Percentiles rank a stretch among this genome's conserved stretches.
phyloP scores from a whole-genome alignment of 2,797 vertebrate genomes.

The Eupleurogrammus muticus region DNA sequence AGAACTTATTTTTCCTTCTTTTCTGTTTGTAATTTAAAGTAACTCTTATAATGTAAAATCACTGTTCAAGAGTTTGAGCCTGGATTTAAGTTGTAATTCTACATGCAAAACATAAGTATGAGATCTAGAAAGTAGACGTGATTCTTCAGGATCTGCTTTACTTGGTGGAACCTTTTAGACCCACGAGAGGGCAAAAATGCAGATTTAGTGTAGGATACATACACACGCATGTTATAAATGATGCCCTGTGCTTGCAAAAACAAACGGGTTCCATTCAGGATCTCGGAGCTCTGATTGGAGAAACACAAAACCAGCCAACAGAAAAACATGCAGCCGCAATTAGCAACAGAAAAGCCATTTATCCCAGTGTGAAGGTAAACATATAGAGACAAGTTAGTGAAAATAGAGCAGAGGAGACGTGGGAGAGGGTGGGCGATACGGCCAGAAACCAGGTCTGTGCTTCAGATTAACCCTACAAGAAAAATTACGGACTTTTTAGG shows the following conservation, averaged over 20 bases:
- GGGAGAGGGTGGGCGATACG: not conserved
- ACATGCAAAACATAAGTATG: not conserved
- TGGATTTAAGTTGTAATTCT: not conserved
- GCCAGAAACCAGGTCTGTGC: not conserved
- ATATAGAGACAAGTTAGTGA: slow-evolving; percentile 56
- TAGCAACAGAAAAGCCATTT: slow-evolving; percentile 68
- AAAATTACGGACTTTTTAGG: not conserved
- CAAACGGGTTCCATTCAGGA: slow-evolving; percentile 68
- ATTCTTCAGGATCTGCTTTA: slow-evolving; percentile 12
- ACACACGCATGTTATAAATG: slow-evolving; percentile 75
- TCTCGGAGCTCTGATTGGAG: slow-evolving; percentile 73
- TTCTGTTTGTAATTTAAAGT: not conserved
- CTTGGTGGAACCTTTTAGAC: slow-evolving; percentile 19
- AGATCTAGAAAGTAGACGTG: not conserved
- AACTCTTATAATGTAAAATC: not conserved
- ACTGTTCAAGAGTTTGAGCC: not conserved
- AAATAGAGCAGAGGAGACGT: slow-evolving; percentile 26
- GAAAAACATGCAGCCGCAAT: slow-evolving; percentile 63
- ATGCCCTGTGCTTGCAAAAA: slow-evolving; percentile 75
- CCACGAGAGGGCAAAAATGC: slow-evolving; percentile 30
- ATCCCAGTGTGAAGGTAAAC: slow-evolving; percentile 64
- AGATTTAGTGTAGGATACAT: not conserved
- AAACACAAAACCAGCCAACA: slow-evolving; percentile 65
- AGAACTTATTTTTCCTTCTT: not conserved
- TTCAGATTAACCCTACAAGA: not conserved